Evolutionary conservation across 2,888 invertebrate species (phyloP).

Genomic region (Acanthosepion lycidas): DNA sequence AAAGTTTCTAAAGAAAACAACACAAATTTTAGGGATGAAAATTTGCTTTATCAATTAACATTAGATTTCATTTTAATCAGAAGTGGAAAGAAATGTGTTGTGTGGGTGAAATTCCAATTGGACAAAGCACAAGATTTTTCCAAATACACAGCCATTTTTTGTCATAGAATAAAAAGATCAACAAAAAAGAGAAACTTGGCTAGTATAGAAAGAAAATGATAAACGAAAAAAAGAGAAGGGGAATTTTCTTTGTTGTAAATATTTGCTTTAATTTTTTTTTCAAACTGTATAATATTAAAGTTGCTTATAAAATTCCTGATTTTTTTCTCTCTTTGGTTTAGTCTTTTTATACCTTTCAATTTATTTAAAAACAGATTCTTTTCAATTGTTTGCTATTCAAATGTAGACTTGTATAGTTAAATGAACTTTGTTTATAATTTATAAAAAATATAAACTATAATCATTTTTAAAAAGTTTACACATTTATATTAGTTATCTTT

Average conservation of each 20-base stretch:
- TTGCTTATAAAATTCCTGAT: not conserved
- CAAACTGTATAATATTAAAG: not conserved
- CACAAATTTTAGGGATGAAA: slow-evolving; percentile 3
- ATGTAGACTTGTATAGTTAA: not conserved
- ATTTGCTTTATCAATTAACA: not conserved
- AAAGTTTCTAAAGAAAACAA: not conserved
- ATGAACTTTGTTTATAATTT: not conserved
- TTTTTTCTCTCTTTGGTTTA: not conserved
- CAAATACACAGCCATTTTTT: not conserved
- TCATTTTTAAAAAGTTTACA: too few species aligned
- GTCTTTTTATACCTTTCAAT: not conserved
- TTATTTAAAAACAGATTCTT: not conserved
- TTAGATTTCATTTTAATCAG: not conserved
- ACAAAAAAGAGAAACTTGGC: not conserved
- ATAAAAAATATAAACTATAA: not conserved
- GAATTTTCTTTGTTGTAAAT: not conserved
- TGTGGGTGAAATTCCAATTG: not conserved
- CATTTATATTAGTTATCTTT: not conserved
- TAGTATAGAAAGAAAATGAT: too few species aligned
- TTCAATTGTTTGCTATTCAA: not conserved
- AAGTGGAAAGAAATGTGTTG: not conserved
- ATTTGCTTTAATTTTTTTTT: not conserved
- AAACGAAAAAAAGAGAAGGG: not conserved
- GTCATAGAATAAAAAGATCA: not conserved
- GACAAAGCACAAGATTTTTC: not conserved